Evolutionary conservation across 2,888 invertebrate species (phyloP), one percentile per base, ranked within the genome.

Genomic region (Euplexia lucipara): DNA sequence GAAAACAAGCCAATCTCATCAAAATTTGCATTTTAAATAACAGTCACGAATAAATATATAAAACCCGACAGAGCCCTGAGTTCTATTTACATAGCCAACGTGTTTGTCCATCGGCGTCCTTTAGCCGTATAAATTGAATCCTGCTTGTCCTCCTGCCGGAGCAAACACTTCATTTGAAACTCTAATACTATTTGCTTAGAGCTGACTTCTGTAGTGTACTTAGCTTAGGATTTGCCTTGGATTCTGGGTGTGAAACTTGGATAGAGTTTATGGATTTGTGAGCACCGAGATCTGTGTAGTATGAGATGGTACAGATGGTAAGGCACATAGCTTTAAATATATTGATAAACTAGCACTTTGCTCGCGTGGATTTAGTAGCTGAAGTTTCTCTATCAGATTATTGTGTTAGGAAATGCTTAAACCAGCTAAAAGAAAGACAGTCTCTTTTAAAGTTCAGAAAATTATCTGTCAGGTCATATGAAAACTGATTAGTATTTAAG

Each of bases 21-120:
- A n/a, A 53, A 75, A 72, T 70, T 64, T 14, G 22, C 54, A 56
- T 64, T 58, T 70, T 41, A 71, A 64, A 64, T 73, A 51, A 37
- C 49, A 37, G 12, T 51, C 26, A 20, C 45, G 44, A 63, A 70
- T 26, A 54, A 42, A 39, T 8, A 53, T 20, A 16, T n/a, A 30
- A 57, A 39, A 0, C 52, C 18, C 9, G 22, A 35, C 30, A 42
- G 47, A 81, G 32, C 79, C 78, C 75, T 81, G 62, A 44, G 47
- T 34, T 39, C 20, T 80, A 75, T 78, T 78, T 80, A 75, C 78
- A 78, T 62, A 75, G 69, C 65, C 70, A 51, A 64, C 75, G 68
- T 79, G 75, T 81, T 78, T 78, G 79, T 78, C 71, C 78, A 68
- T 80, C 57, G 56, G 49, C 63, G 65, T 75, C 79, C 77, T 56